A percentile compares a stretch with the other conserved stretches of the same genome.
Conservation (phyloP, 2,797 vertebrate genomes). For the Alca torda region DNA sequence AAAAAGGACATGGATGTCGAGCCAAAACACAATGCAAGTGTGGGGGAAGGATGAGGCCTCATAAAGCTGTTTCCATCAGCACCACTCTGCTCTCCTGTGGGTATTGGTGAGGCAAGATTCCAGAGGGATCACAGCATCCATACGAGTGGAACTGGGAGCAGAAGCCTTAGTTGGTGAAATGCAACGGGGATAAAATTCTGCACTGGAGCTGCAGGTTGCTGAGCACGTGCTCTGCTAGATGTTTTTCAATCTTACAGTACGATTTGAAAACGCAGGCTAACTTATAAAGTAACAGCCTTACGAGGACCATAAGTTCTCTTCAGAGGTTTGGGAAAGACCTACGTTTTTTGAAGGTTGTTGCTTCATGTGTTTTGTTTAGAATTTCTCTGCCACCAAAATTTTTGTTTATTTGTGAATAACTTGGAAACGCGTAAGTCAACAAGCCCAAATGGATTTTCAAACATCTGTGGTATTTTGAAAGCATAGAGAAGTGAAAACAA, state of each 20-base stretch:
- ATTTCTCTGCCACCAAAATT: background rate
- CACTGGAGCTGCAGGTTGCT: background rate
- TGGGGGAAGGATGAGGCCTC: background rate
- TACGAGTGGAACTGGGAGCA: background rate
- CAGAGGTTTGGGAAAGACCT: background rate
- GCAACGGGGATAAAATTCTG: background rate
- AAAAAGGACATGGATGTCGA: background rate
- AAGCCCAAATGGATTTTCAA: background rate
- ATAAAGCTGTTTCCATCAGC: background rate
- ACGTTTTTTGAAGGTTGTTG: background rate
- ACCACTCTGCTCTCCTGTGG: background rate
- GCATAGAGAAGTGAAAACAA: background rate
- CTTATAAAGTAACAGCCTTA: background rate
- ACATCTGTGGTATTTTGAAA: background rate
- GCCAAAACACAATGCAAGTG: background rate
- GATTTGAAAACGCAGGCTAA: background rate
- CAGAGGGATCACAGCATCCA: background rate
- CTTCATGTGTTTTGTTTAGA: background rate
- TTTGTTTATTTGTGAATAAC: background rate
- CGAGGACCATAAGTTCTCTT: background rate
- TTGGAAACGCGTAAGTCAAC: background rate
- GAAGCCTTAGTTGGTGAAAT: background rate
- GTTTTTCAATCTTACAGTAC: background rate
- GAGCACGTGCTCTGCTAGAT: rapidly evolving
- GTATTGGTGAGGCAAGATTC: background rate